These are phyloP conservation scores for Phocides pigmalion DNA, from an alignment of 1,140 invertebrate genomes.

Conservation along the genomic window DNA sequence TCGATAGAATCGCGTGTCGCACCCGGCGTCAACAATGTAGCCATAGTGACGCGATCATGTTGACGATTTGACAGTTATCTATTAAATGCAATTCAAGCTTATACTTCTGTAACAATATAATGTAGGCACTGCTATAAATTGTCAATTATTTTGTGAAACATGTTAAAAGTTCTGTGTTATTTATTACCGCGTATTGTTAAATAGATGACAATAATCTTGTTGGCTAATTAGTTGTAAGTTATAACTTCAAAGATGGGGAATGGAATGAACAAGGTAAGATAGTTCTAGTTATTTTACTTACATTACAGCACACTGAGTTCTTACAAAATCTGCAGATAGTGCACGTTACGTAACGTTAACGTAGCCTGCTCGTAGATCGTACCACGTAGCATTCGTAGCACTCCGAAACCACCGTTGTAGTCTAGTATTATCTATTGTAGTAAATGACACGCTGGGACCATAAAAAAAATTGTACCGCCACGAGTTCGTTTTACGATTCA, in stretches of 20 bases:
- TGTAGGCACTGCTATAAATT: not conserved
- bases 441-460: no score
- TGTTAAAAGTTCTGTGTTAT: constrained; percentile 45
- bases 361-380: constrained; percentile 60
- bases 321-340: constrained; percentile 38
- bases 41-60: constrained; percentile 76
- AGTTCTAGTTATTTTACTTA: constrained; percentile 22
- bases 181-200: constrained; percentile 46
- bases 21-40: constrained; percentile 79
- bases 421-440: not conserved
- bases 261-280: constrained; percentile 91
- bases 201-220: constrained; percentile 51
- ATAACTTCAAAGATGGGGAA: constrained; percentile 86
- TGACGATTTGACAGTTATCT: constrained; percentile 64
- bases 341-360: constrained; percentile 66
- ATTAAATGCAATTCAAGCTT: constrained; percentile 45
- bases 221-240: constrained; percentile 39
- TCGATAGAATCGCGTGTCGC: constrained; percentile 60
- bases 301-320: constrained; percentile 2
- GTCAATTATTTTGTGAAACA: constrained; percentile 29
- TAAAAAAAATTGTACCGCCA: no score
- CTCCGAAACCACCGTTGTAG: not conserved
- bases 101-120: constrained; percentile 11
- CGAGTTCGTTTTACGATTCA: not conserved
- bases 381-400: constrained; percentile 54